Conservation (phyloP, 2,113 vertebrate genomes). For the Cyanoderma ruficeps region DNA sequence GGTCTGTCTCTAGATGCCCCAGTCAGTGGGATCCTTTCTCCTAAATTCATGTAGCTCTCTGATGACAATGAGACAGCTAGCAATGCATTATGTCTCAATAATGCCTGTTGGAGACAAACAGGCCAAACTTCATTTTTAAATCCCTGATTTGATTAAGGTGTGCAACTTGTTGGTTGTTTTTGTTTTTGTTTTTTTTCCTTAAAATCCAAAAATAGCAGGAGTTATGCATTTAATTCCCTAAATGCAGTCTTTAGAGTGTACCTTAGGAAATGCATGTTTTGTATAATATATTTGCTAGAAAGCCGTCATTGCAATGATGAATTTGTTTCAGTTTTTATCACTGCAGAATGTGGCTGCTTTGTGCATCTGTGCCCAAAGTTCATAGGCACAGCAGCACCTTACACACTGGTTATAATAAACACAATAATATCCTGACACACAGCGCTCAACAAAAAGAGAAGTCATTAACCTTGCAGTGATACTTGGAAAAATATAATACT, state of each 20-base stretch:
- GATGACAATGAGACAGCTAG: neutral
- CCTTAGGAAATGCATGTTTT: neutral
- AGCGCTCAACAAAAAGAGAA: constrained; percentile 22
- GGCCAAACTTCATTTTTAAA: neutral
- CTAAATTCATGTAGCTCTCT: neutral
- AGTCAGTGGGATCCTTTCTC: neutral
- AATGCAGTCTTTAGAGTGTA: neutral
- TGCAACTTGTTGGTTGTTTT: neutral
- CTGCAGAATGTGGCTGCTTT: neutral
- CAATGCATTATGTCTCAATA: neutral
- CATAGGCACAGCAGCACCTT: neutral
- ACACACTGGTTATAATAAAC: constrained; percentile 23
- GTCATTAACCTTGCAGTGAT: constrained; percentile 16
- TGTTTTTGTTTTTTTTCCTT: neutral
- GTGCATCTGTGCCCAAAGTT: neutral
- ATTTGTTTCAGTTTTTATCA: neutral
- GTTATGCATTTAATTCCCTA: constrained; percentile 13
- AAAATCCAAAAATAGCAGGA: neutral
- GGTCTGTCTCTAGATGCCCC: neutral
- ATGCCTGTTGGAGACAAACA: neutral
- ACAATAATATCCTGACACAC: constrained; percentile 19
- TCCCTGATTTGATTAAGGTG: neutral
- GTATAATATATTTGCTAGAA: constrained; percentile 4
- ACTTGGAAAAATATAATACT: constrained; percentile 29
- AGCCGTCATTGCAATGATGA: neutral